These are phyloP conservation scores for Stictocephala bisonia DNA, from an alignment of 2,888 invertebrate genomes.

Conservation along the genomic window DNA sequence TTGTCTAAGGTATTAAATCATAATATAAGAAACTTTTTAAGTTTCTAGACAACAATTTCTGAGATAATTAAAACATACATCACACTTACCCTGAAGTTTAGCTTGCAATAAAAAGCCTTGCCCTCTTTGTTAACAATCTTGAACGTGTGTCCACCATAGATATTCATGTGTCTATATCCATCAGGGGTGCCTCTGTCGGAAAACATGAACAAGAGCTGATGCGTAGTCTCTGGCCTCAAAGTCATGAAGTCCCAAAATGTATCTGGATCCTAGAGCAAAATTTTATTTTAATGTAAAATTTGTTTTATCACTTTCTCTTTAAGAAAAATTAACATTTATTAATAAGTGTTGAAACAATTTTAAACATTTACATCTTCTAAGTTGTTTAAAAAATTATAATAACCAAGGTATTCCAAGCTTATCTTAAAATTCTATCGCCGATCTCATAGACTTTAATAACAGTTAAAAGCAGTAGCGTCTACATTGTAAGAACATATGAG, in stretches of 20 bases:
- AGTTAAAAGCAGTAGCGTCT: too few relatives aligned
- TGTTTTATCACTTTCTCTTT: background rate
- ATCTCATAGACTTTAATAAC: too few relatives aligned
- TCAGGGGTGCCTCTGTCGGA: slow-evolving; percentile 94
- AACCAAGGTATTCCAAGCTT: too few relatives aligned
- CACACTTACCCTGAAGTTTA: slow-evolving; percentile 80
- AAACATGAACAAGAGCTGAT: slow-evolving; percentile 87
- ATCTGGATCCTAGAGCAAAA: slow-evolving; percentile 75
- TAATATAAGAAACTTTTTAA: background rate
- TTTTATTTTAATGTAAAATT: background rate
- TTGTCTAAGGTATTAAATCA: too few relatives aligned
- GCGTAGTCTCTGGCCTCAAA: slow-evolving; percentile 86
- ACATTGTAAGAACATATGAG: too few relatives aligned
- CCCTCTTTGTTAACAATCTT: slow-evolving; percentile 82
- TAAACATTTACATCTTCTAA: background rate
- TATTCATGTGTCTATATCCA: slow-evolving; percentile 93
- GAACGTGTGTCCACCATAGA: slow-evolving; percentile 95
- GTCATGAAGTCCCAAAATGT: slow-evolving; percentile 98
- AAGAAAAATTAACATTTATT: background rate
- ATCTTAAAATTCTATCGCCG: too few relatives aligned
- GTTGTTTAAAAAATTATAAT: background rate
- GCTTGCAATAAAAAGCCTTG: slow-evolving; percentile 86
- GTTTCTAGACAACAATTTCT: background rate
- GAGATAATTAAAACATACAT: too few relatives aligned
- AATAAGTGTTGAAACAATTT: background rate